phyloP scores from a whole-genome alignment of 2,888 invertebrate species.

The Leucophora obtusa region DNA sequence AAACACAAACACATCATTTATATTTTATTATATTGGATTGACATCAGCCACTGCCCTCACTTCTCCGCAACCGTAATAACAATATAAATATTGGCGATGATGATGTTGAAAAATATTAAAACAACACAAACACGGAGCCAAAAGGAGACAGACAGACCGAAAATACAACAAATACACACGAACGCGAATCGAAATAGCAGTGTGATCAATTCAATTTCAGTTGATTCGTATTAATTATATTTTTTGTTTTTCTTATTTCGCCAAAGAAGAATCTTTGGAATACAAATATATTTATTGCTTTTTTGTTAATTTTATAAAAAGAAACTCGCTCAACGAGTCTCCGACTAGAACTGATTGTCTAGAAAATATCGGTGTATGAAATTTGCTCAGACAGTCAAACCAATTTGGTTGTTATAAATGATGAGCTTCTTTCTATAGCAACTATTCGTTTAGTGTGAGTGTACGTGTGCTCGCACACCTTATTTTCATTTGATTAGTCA shows the following conservation, averaged over 20 bases:
- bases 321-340: slow-evolving; percentile 64
- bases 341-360: slow-evolving; percentile 64
- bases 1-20: slow-evolving; percentile 2
- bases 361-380: slow-evolving; percentile 56
- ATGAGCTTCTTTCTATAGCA: slow-evolving; percentile 53
- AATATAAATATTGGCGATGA: slow-evolving; percentile 11
- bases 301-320: slow-evolving; percentile 24
- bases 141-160: slow-evolving; percentile 27
- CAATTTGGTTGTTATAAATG: slow-evolving; percentile 1
- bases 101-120: slow-evolving; percentile 26
- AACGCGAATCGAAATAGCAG: slow-evolving; percentile 31
- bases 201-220: slow-evolving; percentile 26
- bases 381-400: slow-evolving; percentile 52
- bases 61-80: slow-evolving; percentile 17
- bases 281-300: slow-evolving; percentile 20
- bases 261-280: slow-evolving; percentile 45
- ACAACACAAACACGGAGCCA: slow-evolving; percentile 21
- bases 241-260: slow-evolving; percentile 31
- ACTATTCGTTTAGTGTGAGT: slow-evolving; percentile 31
- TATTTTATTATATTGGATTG: slow-evolving; percentile 30
- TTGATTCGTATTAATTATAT: slow-evolving; percentile 9
- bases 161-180: slow-evolving; percentile 35
- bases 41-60: slow-evolving; percentile 52
- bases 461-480: slow-evolving; percentile 57
- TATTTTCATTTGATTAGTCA: slow-evolving; percentile 30